A percentile compares a stretch with the other conserved stretches of the same genome.
Conservation (phyloP, 2,113 vertebrate genomes). For the Oryzias curvinotus region DNA sequence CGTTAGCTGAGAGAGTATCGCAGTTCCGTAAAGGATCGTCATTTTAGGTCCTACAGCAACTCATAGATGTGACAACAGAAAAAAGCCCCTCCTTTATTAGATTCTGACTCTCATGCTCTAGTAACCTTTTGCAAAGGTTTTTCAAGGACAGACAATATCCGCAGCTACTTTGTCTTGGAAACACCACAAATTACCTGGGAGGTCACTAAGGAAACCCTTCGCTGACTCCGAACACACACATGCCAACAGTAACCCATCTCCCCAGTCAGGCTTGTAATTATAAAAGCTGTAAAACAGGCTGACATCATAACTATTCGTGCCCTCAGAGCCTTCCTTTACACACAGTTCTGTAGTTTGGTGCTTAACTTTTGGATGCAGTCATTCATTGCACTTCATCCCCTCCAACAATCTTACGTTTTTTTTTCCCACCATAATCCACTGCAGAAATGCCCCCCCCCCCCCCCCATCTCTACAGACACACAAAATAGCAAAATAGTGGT, state of each 20-base stretch:
- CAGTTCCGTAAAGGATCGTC: too few species aligned
- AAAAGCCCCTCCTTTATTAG: neutral
- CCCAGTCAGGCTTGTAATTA: conserved; percentile 60
- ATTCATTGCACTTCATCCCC: neutral
- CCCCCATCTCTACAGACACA: neutral
- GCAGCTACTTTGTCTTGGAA: conserved; percentile 38
- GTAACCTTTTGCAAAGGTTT: conserved; percentile 11
- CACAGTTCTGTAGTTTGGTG: conserved; percentile 3
- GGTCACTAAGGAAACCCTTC: conserved; percentile 54
- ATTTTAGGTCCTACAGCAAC: too few species aligned
- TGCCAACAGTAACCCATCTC: conserved; percentile 44
- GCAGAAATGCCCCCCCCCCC: neutral
- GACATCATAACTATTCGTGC: conserved; percentile 63
- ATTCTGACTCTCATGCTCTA: conserved; percentile 7
- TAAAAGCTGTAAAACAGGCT: conserved; percentile 64
- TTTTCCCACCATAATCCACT: neutral
- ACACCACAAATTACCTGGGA: conserved; percentile 37
- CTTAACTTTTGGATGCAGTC: conserved; percentile 8
- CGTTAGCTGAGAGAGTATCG: too few species aligned
- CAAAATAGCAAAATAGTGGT: conserved; percentile 25
- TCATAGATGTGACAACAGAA: neutral
- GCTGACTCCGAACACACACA: conserved; percentile 27
- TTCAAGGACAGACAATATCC: conserved; percentile 20
- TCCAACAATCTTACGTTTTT: conserved; percentile 1
- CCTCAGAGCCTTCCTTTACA: conserved; percentile 24